Evolutionary conservation across 2,797 vertebrate genomes (phyloP).

Genomic region (Scarus forsteni): DNA sequence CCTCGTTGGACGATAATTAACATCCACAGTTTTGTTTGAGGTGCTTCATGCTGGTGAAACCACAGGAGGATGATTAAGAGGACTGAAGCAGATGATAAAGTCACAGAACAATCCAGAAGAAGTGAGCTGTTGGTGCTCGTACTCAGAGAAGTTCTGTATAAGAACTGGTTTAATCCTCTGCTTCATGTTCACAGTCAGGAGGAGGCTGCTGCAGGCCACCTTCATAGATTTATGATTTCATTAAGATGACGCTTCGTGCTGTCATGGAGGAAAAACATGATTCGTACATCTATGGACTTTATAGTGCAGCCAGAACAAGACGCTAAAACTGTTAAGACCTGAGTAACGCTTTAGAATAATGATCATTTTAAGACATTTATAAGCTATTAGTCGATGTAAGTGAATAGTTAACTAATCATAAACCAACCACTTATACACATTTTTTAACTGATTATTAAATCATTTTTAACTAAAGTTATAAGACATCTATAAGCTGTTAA

Average conservation of each 20-base stretch:
- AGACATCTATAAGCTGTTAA: no score
- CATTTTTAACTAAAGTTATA: no score
- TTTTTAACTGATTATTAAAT: no score
- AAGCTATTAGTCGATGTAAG: no score
- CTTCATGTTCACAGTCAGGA: constrained; percentile 23
- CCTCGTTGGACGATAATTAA: constrained; percentile 23
- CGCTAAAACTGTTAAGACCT: no score
- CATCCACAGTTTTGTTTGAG: neutral
- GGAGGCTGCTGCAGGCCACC: constrained; percentile 33
- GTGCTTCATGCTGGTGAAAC: constrained; percentile 5
- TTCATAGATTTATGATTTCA: constrained; percentile 37
- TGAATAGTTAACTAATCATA: no score
- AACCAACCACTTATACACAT: no score
- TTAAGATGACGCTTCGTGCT: constrained; percentile 27
- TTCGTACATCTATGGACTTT: constrained; percentile 39
- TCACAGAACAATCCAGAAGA: constrained; percentile 16
- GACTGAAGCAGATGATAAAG: constrained; percentile 13
- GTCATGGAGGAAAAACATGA: constrained; percentile 15
- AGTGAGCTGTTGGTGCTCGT: neutral
- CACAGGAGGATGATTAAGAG: neutral
- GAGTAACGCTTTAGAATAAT: no score
- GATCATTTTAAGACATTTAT: no score
- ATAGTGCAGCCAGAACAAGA: neutral
- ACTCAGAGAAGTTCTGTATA: constrained; percentile 14
- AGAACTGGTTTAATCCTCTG: constrained; percentile 4